phyloP scores from a whole-genome alignment of 2,888 invertebrate genomes.

The Tortrix viridana region DNA sequence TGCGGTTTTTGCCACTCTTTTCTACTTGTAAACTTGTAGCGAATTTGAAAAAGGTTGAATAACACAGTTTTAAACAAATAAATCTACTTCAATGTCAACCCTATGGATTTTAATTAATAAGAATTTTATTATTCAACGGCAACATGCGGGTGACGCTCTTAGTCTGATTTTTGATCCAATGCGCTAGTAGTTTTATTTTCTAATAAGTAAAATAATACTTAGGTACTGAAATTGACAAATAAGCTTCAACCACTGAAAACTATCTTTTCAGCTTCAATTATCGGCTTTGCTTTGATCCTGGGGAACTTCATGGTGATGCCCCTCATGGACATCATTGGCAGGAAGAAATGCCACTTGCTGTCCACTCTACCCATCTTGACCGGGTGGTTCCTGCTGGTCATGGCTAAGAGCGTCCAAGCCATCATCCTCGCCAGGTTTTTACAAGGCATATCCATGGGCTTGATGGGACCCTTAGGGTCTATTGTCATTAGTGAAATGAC shows the following conservation, averaged over 20 bases:
- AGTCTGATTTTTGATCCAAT: no score
- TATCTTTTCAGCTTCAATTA: constrained; percentile 82
- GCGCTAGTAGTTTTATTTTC: no score
- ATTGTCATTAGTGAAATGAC: constrained; percentile 85
- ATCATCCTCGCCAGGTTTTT: constrained; percentile 81
- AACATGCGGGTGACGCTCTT: no score
- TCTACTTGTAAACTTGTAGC: no score
- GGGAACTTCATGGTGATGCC: constrained; percentile 85
- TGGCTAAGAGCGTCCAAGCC: constrained; percentile 71
- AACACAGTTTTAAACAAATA: no score
- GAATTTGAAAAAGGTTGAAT: no score
- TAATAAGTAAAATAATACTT: no score
- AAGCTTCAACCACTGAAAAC: constrained; percentile 10
- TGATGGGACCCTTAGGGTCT: constrained; percentile 81
- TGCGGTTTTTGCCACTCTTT: no score
- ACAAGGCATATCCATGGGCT: constrained; percentile 82
- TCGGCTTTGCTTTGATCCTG: constrained; percentile 84
- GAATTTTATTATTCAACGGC: no score
- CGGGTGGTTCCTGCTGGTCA: constrained; percentile 84
- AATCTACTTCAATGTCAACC: no score
- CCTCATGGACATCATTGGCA: constrained; percentile 82
- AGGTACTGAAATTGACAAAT: background rate
- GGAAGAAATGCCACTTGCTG: constrained; percentile 82
- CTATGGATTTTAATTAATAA: no score
- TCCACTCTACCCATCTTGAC: constrained; percentile 78